Conservation (phyloP, 1,140 invertebrate genomes). For the Atopsyche davidsoni region DNA sequence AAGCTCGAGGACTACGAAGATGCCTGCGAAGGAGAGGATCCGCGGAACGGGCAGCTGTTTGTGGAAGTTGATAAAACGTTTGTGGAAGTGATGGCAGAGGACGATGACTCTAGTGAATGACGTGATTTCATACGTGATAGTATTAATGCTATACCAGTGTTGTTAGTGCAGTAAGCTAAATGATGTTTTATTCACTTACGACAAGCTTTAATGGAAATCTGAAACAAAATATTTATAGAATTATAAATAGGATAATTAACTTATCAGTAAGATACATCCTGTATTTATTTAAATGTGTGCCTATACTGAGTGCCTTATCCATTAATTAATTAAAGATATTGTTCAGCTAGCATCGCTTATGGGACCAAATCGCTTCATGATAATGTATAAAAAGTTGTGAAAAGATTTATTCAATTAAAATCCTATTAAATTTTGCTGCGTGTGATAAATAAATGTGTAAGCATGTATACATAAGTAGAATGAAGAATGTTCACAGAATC, state of each 20-base stretch:
- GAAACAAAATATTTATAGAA: background rate
- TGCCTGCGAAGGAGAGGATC: background rate
- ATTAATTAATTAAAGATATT: background rate
- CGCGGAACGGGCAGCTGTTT: background rate
- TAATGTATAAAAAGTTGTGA: slow-evolving; percentile 3
- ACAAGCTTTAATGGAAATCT: slow-evolving; percentile 4
- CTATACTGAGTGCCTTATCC: background rate
- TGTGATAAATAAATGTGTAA: background rate
- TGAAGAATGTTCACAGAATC: background rate
- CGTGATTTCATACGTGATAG: slow-evolving; percentile 15
- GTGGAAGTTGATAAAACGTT: slow-evolving; percentile 16
- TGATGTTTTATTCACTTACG: slow-evolving; percentile 6
- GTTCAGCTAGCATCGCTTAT: background rate
- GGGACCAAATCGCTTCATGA: slow-evolving; percentile 8
- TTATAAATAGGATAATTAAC: slow-evolving; percentile 1
- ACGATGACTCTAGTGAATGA: slow-evolving; percentile 16
- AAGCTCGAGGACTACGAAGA: slow-evolving; percentile 2
- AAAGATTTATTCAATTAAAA: background rate
- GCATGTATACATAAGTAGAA: background rate
- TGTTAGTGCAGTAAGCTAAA: too few species aligned
- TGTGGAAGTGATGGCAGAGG: slow-evolving; percentile 2
- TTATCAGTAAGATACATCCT: background rate
- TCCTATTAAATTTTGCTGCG: background rate
- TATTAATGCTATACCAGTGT: too few species aligned
- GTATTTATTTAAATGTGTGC: background rate